Conservation (phyloP, 2,888 invertebrate species). For the Ommatoiulus sabulosus region DNA sequence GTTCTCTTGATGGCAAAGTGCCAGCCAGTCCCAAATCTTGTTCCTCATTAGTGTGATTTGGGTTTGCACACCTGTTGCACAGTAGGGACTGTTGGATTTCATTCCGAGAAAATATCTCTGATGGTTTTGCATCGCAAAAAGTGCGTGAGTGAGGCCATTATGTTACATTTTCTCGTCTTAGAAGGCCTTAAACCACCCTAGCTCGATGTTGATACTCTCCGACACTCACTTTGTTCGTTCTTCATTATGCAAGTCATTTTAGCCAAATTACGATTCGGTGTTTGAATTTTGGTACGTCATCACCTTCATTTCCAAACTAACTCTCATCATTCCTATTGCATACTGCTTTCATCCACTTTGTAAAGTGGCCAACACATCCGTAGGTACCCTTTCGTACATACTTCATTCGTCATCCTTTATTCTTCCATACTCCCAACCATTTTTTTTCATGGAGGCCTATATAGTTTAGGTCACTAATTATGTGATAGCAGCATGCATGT, state of each 20-base stretch:
- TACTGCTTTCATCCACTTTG: slow-evolving; percentile 25
- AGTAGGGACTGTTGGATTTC: slow-evolving; percentile 43
- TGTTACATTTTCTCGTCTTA: slow-evolving; percentile 35
- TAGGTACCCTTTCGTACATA: not conserved
- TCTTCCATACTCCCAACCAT: slow-evolving; percentile 16
- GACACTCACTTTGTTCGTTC: slow-evolving; percentile 40
- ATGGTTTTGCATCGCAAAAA: slow-evolving; percentile 20
- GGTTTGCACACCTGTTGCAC: slow-evolving; percentile 43
- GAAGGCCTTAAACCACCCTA: slow-evolving; percentile 39
- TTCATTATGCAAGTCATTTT: slow-evolving; percentile 33
- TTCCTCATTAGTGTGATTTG: slow-evolving; percentile 43
- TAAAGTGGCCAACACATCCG: not conserved
- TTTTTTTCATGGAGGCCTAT: slow-evolving; percentile 34
- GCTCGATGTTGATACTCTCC: slow-evolving; percentile 43
- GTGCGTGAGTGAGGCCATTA: slow-evolving; percentile 30
- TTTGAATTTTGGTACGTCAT: slow-evolving; percentile 31
- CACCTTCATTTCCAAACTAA: slow-evolving; percentile 32
- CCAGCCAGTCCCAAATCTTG: slow-evolving; percentile 36
- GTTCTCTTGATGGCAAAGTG: slow-evolving; percentile 12
- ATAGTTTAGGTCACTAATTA: slow-evolving; percentile 39
- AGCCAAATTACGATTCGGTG: slow-evolving; percentile 32
- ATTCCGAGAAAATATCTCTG: slow-evolving; percentile 43
- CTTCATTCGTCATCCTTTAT: not conserved
- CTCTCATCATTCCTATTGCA: slow-evolving; percentile 31
- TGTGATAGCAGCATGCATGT: slow-evolving; percentile 40